Conservation (phyloP, 2,888 invertebrate species). For the Trissonchulus latispiculum region DNA sequence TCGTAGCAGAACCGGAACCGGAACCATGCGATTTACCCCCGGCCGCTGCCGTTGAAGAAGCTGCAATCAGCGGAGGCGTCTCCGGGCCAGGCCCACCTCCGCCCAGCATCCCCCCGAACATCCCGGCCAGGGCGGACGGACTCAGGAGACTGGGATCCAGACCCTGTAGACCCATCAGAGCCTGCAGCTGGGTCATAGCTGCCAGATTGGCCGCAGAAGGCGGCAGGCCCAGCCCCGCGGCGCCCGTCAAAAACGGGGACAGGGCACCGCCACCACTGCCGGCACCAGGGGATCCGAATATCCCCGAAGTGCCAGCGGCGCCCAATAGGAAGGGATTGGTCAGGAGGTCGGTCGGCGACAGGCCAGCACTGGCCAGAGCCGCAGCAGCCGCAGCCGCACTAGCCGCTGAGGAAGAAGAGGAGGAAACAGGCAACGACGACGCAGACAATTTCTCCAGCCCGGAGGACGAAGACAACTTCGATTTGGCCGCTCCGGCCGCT, state of each 20-base stretch:
- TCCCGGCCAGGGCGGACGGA: no score
- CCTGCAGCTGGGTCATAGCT: conserved; percentile 23
- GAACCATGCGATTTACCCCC: no score
- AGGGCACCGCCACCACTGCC: no score
- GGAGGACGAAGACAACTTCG: not conserved
- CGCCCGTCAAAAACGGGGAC: no score
- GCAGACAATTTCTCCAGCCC: not conserved
- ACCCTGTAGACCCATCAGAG: conserved; percentile 22
- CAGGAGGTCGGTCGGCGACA: not conserved
- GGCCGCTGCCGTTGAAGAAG: not conserved
- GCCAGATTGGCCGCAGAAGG: conserved; percentile 14
- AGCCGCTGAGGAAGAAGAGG: not conserved
- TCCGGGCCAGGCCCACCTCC: not conserved
- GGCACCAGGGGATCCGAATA: no score
- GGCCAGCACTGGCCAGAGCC: not conserved
- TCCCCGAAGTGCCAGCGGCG: not conserved
- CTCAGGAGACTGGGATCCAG: not conserved
- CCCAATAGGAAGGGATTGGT: not conserved
- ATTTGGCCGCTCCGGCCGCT: not conserved
- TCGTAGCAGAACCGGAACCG: no score
- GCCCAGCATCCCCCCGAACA: not conserved
- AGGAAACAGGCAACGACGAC: not conserved
- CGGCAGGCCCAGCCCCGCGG: not conserved
- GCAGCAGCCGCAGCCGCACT: not conserved
- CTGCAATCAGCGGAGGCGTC: not conserved